Evolutionary conservation across 2,113 vertebrate genomes (phyloP), one percentile per base, ranked within the genome.

Genomic region (Erpornis zantholeuca): DNA sequence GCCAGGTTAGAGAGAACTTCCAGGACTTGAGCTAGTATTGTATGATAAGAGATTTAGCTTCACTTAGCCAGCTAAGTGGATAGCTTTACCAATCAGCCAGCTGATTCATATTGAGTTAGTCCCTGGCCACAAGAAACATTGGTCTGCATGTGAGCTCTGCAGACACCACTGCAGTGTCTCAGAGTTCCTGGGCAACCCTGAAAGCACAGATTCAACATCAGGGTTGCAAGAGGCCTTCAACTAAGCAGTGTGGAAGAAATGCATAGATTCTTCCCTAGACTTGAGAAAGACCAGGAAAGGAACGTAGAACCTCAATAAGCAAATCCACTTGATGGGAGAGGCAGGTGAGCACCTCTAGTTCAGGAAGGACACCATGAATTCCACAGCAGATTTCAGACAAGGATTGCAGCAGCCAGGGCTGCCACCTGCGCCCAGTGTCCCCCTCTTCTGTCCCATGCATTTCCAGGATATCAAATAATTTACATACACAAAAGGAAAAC

Each of bases 351-450:
- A 18, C 8, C 8, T 17, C 33, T 29, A 17, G 12, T 6, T 82
- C 33, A 42, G 71, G 35, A 69, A 44, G 1, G 19, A 60, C 27
- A 22, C 0, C 0, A 49, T 4, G 4, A 9, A 11, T 40, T 60
- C 50, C 47, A 4, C 8, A 10, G 27, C n/a, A 57, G 12, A 42
- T 52, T 76, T 65, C 29, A 52, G 31, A 47, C 27, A 49, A 42
- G n/a, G 27, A 49, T 9, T 76, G 16, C 56, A 49, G 28, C 44
- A 60, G 27, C 27, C 27, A 38, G 44, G 21, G 44, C 21, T 60
- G n/a, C 44, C 21, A 49, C 28, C 24, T 9, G 11, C 49, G 7
- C 27, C n/a, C 45, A n/a, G 10, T 2, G 12, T 25, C 6, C 25
- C 53, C 4, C 16, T 64, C 5, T 23, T 35, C 52, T 6, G 7